phyloP scores from a whole-genome alignment of 1,140 invertebrate genomes.

The Geopemphigus sp. region DNA sequence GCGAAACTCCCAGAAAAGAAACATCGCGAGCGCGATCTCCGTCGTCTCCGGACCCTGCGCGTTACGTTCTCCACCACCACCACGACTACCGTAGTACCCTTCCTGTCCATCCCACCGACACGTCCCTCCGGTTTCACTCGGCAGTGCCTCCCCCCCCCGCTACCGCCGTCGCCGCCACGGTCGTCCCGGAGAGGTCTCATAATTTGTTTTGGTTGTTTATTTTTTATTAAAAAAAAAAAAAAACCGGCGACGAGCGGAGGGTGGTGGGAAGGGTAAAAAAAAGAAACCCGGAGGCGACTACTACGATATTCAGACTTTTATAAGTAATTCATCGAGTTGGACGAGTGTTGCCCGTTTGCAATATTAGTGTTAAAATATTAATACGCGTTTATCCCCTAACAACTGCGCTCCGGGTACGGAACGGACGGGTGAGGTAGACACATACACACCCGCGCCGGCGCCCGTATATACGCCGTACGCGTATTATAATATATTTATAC shows the following conservation, averaged over 20 bases:
- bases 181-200: slow-evolving; percentile 18
- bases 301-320: slow-evolving; percentile 46
- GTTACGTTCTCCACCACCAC: too few relatives aligned
- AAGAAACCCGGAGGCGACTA: slow-evolving; percentile 44
- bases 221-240: slow-evolving; percentile 42
- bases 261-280: slow-evolving; percentile 1
- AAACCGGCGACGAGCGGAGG: not conserved
- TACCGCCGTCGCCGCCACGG: not conserved
- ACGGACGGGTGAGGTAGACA: not conserved
- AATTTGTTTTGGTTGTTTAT: slow-evolving; percentile 49
- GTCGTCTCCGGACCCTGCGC: not conserved
- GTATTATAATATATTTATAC: not conserved
- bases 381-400: slow-evolving; percentile 38
- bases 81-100: too few relatives aligned
- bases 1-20: slow-evolving; percentile 30
- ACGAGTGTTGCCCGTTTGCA: slow-evolving; percentile 46
- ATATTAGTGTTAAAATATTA: slow-evolving; percentile 50
- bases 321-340: slow-evolving; percentile 46
- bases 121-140: too few relatives aligned
- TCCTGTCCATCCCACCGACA: too few relatives aligned
- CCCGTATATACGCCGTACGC: not conserved
- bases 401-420: not conserved
- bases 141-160: too few relatives aligned
- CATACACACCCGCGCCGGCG: not conserved
- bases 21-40: not conserved